Conservation (phyloP, 2,888 invertebrate species). For the Amiota communis region DNA sequence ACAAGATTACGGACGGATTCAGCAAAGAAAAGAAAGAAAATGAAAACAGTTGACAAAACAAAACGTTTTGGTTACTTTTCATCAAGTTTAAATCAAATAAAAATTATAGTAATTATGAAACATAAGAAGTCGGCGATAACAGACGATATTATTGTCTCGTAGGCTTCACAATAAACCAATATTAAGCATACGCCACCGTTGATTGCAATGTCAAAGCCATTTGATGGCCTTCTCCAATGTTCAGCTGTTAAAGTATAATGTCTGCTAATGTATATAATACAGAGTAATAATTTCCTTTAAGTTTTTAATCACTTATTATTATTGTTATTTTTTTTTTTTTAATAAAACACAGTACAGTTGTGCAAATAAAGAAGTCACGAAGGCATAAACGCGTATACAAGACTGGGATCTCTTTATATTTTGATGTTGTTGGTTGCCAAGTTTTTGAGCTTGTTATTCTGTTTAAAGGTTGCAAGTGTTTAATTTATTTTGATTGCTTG, state of each 20-base stretch:
- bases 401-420: too few species aligned
- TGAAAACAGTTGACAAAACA: conserved; percentile 61
- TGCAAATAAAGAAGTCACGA: conserved; percentile 40
- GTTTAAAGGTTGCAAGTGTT: too few species aligned
- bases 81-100: too few species aligned
- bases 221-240: conserved; percentile 36
- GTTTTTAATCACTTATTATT: not conserved
- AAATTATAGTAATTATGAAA: too few species aligned
- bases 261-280: not conserved
- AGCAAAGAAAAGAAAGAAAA: not conserved
- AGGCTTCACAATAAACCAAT: not conserved
- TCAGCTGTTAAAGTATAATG: not conserved
- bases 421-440: not conserved
- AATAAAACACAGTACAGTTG: conserved; percentile 49
- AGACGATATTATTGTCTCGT: not conserved
- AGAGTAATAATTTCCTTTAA: not conserved
- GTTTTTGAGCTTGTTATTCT: conserved; percentile 55
- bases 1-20: not conserved
- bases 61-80: not conserved
- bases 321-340: not conserved
- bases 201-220: conserved; percentile 1
- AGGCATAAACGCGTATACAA: too few species aligned
- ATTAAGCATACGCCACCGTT: conserved; percentile 47
- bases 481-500: too few species aligned
- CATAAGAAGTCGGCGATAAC: not conserved